Conservation (phyloP, 2,113 vertebrate species). For the Hylia prasina region DNA sequence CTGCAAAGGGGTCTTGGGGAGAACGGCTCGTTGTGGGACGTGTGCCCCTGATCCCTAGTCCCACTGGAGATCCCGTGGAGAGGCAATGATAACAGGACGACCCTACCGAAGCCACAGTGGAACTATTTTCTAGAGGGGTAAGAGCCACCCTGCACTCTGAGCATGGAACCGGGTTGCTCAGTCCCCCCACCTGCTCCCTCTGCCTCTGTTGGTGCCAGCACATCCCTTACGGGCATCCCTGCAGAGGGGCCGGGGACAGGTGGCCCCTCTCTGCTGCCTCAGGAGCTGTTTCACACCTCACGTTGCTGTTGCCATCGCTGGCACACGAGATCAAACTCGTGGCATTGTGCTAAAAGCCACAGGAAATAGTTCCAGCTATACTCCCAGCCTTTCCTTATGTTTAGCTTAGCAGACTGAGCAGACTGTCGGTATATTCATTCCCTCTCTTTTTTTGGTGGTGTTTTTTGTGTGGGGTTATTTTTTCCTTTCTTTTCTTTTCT, state of each 20-base stretch:
- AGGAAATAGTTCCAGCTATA: not conserved
- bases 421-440: not conserved
- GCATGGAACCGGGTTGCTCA: not conserved
- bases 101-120: not conserved
- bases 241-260: accelerated
- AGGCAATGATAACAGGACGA: not conserved
- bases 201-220: not conserved
- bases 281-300: not conserved
- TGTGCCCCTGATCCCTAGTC: not conserved
- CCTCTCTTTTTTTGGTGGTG: too few relatives aligned
- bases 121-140: not conserved
- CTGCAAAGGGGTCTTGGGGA: accelerated
- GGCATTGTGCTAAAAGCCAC: not conserved
- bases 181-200: too few relatives aligned
- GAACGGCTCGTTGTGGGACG: not conserved
- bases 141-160: not conserved
- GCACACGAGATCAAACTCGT: not conserved
- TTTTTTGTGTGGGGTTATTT: too few relatives aligned
- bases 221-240: not conserved
- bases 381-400: not conserved
- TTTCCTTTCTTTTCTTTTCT: not conserved
- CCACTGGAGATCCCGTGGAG: not conserved
- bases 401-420: not conserved
- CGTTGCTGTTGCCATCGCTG: accelerated
- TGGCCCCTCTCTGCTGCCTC: not conserved